Conservation (phyloP, 2,797 vertebrate genomes). For the Peromyscus eremicus region DNA sequence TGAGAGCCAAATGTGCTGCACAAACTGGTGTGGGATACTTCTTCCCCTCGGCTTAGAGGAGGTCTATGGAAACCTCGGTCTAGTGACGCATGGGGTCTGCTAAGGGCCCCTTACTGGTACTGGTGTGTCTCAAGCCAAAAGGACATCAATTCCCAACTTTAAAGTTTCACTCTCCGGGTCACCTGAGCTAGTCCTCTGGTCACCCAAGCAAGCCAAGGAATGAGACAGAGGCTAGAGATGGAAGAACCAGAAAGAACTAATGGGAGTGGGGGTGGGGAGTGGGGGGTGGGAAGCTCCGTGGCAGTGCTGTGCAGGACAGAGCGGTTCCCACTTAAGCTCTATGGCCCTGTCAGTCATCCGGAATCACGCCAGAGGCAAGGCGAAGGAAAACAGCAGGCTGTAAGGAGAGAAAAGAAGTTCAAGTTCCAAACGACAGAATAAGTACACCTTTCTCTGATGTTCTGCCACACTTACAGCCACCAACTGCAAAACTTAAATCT, state of each 20-base stretch:
- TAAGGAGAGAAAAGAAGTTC: not conserved
- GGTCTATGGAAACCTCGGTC: slow-evolving; percentile 8
- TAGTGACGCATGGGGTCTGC: slow-evolving; percentile 48
- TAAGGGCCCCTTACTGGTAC: not conserved
- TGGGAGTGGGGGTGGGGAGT: not conserved
- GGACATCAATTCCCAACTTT: not conserved
- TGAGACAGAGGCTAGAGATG: not conserved
- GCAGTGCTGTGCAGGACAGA: not conserved
- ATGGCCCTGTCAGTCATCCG: not conserved
- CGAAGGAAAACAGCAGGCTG: not conserved
- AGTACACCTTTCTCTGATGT: not conserved
- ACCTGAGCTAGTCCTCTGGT: not conserved
- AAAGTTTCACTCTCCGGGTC: not conserved
- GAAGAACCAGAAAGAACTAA: not conserved
- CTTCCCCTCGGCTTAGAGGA: slow-evolving; percentile 38
- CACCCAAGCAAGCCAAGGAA: not conserved
- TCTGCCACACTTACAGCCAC: not conserved
- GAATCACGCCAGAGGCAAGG: not conserved
- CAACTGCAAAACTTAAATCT: slow-evolving; percentile 42
- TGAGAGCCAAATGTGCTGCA: slow-evolving; percentile 65
- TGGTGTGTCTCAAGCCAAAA: not conserved
- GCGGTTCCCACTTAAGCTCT: not conserved
- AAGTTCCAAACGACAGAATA: not conserved
- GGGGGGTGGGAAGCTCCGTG: not conserved
- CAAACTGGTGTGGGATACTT: slow-evolving; percentile 37